Percentiles rank a stretch among this genome's conserved stretches.
phyloP scores from a whole-genome alignment of 2,888 invertebrate genomes.

The Pseudococcus jackbeardsleyi region DNA sequence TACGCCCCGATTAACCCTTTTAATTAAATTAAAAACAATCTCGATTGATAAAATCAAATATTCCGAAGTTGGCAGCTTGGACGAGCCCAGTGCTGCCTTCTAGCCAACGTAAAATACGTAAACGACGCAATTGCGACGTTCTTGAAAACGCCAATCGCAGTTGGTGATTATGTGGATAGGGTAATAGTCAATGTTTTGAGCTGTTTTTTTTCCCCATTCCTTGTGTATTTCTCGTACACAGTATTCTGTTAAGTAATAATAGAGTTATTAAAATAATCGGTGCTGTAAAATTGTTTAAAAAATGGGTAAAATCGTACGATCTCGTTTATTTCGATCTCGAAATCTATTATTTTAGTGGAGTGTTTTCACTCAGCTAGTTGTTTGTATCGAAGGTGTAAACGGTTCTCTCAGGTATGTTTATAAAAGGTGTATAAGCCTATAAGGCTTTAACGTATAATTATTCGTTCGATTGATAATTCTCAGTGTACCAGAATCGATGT shows the following conservation, averaged over 20 bases:
- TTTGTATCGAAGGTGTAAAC: constrained; percentile 3
- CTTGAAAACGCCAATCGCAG: constrained; percentile 57
- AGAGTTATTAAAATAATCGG: background rate
- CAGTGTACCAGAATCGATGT: background rate
- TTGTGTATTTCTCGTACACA: background rate
- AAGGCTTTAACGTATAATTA: constrained; percentile 50
- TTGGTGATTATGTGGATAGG: constrained; percentile 60
- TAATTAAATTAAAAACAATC: background rate
- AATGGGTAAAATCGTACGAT: constrained; percentile 49
- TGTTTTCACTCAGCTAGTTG: background rate
- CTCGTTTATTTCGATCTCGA: constrained; percentile 53
- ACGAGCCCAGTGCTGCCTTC: constrained; percentile 37
- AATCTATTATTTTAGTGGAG: constrained; percentile 27
- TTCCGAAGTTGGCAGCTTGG: background rate
- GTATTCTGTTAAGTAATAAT: no score
- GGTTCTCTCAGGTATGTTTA: constrained; percentile 42
- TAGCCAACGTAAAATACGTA: background rate
- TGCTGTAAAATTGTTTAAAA: background rate
- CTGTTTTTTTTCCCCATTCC: constrained; percentile 8
- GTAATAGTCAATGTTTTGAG: constrained; percentile 33
- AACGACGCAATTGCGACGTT: constrained; percentile 62
- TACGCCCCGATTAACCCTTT: background rate
- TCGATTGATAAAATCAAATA: background rate
- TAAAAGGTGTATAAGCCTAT: constrained; percentile 29
- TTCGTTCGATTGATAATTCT: constrained; percentile 5